Evolutionary conservation across 2,113 vertebrate genomes (phyloP).

Genomic region (Euleptes europaea): DNA sequence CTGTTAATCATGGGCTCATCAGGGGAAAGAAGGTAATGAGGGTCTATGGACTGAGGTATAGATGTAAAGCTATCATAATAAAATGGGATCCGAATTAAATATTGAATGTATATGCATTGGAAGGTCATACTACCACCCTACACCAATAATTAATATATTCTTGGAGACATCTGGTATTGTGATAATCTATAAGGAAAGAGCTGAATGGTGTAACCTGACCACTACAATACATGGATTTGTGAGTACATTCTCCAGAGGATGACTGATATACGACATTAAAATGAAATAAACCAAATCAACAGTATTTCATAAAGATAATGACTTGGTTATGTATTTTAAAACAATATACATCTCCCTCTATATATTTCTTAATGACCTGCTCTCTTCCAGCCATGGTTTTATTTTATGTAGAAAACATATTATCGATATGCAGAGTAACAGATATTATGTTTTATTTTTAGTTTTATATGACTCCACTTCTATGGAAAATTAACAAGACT

Average conservation of each 20-base stretch:
- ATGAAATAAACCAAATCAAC: background rate
- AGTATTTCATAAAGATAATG: background rate
- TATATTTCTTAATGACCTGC: background rate
- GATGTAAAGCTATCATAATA: too few relatives aligned
- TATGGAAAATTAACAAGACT: constrained; percentile 45
- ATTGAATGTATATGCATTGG: too few relatives aligned
- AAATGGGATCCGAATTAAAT: too few relatives aligned
- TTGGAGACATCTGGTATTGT: too few relatives aligned
- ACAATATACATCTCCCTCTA: constrained; percentile 3
- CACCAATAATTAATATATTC: too few relatives aligned
- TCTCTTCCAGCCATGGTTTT: constrained; percentile 10
- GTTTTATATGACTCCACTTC: constrained; percentile 27
- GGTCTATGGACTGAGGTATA: too few relatives aligned
- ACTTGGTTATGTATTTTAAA: background rate
- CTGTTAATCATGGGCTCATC: too few relatives aligned
- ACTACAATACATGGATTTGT: too few relatives aligned
- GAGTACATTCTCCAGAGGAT: background rate
- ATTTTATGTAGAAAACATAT: constrained; percentile 41
- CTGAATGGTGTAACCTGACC: too few relatives aligned
- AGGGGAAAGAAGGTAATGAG: too few relatives aligned
- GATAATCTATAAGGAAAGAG: too few relatives aligned
- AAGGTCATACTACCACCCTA: too few relatives aligned
- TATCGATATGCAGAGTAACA: constrained; percentile 36
- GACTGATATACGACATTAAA: constrained; percentile 1
- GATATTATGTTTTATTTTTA: constrained; percentile 50